Conservation (phyloP, 1,140 invertebrate species). For the Drosophila insularis region DNA sequence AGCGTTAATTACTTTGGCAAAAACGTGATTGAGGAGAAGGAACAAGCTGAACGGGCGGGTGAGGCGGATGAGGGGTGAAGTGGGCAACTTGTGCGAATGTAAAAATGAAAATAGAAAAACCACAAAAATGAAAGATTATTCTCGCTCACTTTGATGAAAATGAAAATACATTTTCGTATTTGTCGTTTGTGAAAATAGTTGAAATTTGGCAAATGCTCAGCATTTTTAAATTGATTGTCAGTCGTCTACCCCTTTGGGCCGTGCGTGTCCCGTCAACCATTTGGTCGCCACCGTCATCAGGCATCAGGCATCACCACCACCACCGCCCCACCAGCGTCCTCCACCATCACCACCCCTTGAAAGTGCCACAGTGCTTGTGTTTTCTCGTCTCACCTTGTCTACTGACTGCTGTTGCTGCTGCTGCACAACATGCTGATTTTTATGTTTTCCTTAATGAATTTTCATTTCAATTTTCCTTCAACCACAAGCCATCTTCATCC, state of each 20-base stretch:
- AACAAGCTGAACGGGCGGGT: too few species aligned
- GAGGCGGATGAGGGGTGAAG: too few species aligned
- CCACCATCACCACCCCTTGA: too few species aligned
- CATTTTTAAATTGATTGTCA: slow-evolving; percentile 44
- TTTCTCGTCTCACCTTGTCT: slow-evolving; percentile 3
- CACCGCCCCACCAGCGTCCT: too few species aligned
- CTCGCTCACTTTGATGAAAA: slow-evolving; percentile 21
- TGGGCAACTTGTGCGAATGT: slow-evolving; percentile 13
- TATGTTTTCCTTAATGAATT: slow-evolving; percentile 64
- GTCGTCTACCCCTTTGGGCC: background rate
- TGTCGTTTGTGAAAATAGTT: slow-evolving; percentile 23
- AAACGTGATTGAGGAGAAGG: background rate
- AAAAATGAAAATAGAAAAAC: slow-evolving; percentile 16
- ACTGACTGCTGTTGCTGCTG: background rate
- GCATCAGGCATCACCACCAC: too few species aligned
- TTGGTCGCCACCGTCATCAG: background rate
- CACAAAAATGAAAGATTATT: slow-evolving; percentile 11
- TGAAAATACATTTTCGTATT: slow-evolving; percentile 31
- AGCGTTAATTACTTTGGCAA: slow-evolving; percentile 59
- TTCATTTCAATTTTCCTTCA: slow-evolving; percentile 22
- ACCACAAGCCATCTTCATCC: background rate
- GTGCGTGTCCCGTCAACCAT: background rate
- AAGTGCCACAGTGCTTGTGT: too few species aligned
- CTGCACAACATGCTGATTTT: slow-evolving; percentile 39
- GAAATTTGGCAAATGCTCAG: slow-evolving; percentile 57